Percentiles rank a stretch among this genome's conserved stretches.
Evolutionary conservation across 2,797 vertebrate genomes (phyloP).

Genomic region (Sebastes nivosus): DNA sequence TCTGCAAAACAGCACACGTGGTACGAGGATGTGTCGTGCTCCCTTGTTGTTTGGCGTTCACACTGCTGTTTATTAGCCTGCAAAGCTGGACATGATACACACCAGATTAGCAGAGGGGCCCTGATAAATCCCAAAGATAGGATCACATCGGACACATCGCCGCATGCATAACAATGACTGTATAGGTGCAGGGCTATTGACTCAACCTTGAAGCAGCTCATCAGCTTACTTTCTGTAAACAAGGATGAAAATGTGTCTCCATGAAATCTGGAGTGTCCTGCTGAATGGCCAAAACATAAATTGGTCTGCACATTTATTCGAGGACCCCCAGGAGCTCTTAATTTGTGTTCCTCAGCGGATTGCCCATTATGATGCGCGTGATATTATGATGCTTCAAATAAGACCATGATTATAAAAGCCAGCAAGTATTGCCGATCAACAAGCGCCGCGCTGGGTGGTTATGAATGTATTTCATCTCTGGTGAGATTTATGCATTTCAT

Average conservation of each 20-base stretch:
- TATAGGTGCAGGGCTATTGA: constrained; percentile 4
- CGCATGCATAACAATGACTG: constrained; percentile 43
- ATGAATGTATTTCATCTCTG: constrained; percentile 59
- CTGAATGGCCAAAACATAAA: constrained; percentile 26
- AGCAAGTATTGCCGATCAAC: constrained; percentile 21
- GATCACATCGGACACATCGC: constrained; percentile 16
- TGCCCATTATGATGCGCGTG: constrained; percentile 15
- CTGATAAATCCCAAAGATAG: constrained; percentile 39
- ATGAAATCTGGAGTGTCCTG: constrained; percentile 9
- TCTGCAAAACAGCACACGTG: neutral
- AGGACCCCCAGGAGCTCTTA: constrained; percentile 2
- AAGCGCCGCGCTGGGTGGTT: constrained; percentile 37
- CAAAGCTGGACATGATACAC: constrained; percentile 23
- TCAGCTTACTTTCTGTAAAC: constrained; percentile 17
- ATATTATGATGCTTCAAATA: constrained; percentile 43
- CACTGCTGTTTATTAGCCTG: constrained; percentile 22
- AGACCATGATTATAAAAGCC: constrained; percentile 46
- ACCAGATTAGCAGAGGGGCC: constrained; percentile 32
- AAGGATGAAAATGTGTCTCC: neutral
- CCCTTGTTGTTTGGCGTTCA: neutral
- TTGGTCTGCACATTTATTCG: constrained; percentile 20
- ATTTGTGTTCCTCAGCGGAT: constrained; percentile 20
- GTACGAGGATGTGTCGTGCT: neutral
- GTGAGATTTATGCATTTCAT: constrained; percentile 64
- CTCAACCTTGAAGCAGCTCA: constrained; percentile 41